Evolutionary conservation across 2,113 vertebrate genomes (phyloP).

Genomic region (Ceyx cyanopectus): DNA sequence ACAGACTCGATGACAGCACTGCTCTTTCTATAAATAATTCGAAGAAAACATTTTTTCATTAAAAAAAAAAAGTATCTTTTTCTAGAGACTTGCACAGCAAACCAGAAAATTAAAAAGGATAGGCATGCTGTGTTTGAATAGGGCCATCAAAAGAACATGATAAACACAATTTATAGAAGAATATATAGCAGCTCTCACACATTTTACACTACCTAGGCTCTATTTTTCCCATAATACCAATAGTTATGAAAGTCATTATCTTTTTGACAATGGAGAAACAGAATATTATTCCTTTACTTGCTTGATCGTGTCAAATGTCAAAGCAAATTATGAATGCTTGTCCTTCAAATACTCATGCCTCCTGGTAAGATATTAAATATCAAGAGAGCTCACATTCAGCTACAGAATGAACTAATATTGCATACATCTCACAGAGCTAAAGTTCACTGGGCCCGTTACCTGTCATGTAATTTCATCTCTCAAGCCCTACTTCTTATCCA

Average conservation of each 20-base stretch:
- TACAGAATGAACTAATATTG: background rate
- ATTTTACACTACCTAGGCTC: background rate
- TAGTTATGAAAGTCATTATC: conserved; percentile 56
- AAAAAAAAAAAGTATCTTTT: background rate
- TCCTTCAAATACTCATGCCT: conserved; percentile 49
- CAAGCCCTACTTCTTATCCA: background rate
- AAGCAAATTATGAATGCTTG: conserved; percentile 60
- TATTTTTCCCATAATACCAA: conserved; percentile 16
- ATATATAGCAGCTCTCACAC: background rate
- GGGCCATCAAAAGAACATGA: background rate
- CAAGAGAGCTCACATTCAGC: background rate
- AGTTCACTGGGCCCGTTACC: conserved; percentile 11
- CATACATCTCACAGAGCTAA: background rate
- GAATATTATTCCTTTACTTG: conserved; percentile 33
- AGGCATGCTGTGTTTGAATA: conserved; percentile 48
- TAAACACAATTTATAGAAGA: conserved; percentile 29
- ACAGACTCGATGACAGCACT: conserved; percentile 45
- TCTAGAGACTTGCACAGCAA: conserved; percentile 45
- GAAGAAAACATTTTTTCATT: conserved; percentile 24
- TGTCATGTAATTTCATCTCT: background rate
- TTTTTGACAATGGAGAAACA: conserved; percentile 44
- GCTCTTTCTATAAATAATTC: conserved; percentile 65
- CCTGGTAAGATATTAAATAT: conserved; percentile 41
- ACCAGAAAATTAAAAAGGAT: conserved; percentile 64
- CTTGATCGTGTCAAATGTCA: conserved; percentile 63